Evolutionary conservation across 2,113 vertebrate species (phyloP), one percentile per base, ranked within the genome.

Genomic region (Hyla sarda): DNA sequence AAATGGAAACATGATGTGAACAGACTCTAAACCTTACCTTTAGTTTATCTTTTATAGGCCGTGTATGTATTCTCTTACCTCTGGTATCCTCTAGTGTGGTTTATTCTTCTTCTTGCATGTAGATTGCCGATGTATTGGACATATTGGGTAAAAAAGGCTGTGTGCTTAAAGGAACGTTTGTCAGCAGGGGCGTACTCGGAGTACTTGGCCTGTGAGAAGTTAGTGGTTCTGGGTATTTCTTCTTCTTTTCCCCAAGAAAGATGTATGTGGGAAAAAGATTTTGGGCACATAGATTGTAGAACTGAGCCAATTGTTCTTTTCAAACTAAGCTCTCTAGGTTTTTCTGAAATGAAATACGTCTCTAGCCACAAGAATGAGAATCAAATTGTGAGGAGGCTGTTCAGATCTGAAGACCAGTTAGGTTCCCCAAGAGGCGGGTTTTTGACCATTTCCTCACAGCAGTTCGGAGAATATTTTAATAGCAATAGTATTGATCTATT

Each of bases 251-350:
- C 47, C 73, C 45, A 76, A 50, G 47, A n/a, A 76, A 76, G 47
- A 76, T 48, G 50, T 50, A 76, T 76, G 73, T 76, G 73, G 73
- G 73, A 76, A 75, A 34, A 28, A 30, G 47, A 76, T 76, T 76
- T 50, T 76, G 17, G 45, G 47, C 72, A 48, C 41, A 52, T 50
- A n/a, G n/a, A 50, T 30, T 30, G 25, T 4, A 76, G n/a, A 17
- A 11, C 47, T 16, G 47, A 76, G 73, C 73, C 73, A 76, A 50
- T 76, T 74, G 41, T 4, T 76, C 45, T 28, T 30, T 28, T 25
- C 47, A 28, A 76, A 30, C 45, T 50, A 25, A 76, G 37, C 73
- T 76, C 41, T 74, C 34, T 45, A 45, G 72, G 19, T 48, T 50
- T 52, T 76, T 76, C 45, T 47, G 30, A 23, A 47, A 74, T 52